These are phyloP conservation scores for Pristionchus fissidentatus DNA, from an alignment of 2,888 invertebrate genomes.

Conservation along the genomic window DNA sequence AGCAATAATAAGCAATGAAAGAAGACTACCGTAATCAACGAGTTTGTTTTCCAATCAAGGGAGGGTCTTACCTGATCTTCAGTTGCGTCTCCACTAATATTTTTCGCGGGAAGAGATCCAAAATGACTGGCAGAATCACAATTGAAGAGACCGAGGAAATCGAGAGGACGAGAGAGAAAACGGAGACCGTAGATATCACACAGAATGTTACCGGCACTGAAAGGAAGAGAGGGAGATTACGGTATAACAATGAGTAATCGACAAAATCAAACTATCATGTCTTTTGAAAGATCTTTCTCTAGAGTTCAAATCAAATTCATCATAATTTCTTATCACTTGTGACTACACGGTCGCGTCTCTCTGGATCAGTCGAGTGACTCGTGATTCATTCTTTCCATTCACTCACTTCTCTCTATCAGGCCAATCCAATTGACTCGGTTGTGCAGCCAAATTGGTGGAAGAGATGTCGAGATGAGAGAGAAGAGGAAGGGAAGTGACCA, in stretches of 20 bases:
- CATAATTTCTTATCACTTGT: background rate
- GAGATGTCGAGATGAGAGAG: constrained; percentile 92
- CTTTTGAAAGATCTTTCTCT: too few relatives aligned
- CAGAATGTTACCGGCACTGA: constrained; percentile 51
- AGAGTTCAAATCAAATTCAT: background rate
- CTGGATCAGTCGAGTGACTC: constrained; percentile 49
- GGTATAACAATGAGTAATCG: too few relatives aligned
- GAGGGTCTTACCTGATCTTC: constrained; percentile 58
- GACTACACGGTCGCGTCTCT: constrained; percentile 40
- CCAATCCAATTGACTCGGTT: constrained; percentile 80
- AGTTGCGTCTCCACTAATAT: constrained; percentile 64
- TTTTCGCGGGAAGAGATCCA: constrained; percentile 88
- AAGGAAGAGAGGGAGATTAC: constrained; percentile 11
- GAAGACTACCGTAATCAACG: too few relatives aligned
- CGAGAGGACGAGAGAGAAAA: constrained; percentile 84
- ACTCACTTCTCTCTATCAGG: constrained; percentile 49
- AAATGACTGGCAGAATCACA: constrained; percentile 92
- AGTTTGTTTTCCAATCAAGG: background rate
- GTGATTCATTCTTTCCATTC: too few relatives aligned
- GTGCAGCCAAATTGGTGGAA: constrained; percentile 92
- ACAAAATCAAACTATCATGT: too few relatives aligned
- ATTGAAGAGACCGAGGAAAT: constrained; percentile 92
- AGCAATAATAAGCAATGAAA: background rate
- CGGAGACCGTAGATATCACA: constrained; percentile 89
- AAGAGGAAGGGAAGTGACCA: constrained; percentile 85